Evolutionary conservation across 2,888 invertebrate genomes (phyloP).

Genomic region (Lobophora halterata): DNA sequence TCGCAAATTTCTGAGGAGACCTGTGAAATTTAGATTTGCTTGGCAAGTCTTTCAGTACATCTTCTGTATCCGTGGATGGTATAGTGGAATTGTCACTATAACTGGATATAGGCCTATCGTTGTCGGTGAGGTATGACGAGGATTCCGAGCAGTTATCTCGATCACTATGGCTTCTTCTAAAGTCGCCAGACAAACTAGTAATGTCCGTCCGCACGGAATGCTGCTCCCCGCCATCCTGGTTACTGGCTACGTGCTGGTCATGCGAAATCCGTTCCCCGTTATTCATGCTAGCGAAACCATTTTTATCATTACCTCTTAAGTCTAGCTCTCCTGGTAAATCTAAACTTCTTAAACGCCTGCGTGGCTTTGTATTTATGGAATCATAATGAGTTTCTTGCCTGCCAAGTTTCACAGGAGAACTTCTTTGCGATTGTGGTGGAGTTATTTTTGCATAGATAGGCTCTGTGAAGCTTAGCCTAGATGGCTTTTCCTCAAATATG

Average conservation of each 20-base stretch:
- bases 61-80: slow-evolving; percentile 75
- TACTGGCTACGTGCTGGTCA: slow-evolving; percentile 59
- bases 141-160: slow-evolving; percentile 78
- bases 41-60: slow-evolving; percentile 72
- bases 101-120: slow-evolving; percentile 75
- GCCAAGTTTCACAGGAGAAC: slow-evolving; percentile 61
- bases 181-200: slow-evolving; percentile 67
- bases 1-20: slow-evolving; percentile 76
- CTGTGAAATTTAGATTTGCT: slow-evolving; percentile 72
- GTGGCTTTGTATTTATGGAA: slow-evolving; percentile 74
- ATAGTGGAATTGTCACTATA: slow-evolving; percentile 76
- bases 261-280: slow-evolving; percentile 66
- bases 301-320: slow-evolving; percentile 56
- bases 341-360: slow-evolving; percentile 69
- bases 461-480: slow-evolving; percentile 68
- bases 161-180: slow-evolving; percentile 72
- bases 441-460: slow-evolving; percentile 74
- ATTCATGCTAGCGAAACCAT: slow-evolving; percentile 54
- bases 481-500: slow-evolving; percentile 47
- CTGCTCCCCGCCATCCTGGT: slow-evolving; percentile 67
- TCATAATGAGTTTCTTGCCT: slow-evolving; percentile 70
- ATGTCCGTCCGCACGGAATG: slow-evolving; percentile 72
- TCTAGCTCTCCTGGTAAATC: slow-evolving; percentile 60
- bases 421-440: slow-evolving; percentile 62
- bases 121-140: slow-evolving; percentile 74